These are phyloP conservation scores for Tetragonisca angustula DNA, from an alignment of 2,888 invertebrate genomes.

Conservation along the genomic window DNA sequence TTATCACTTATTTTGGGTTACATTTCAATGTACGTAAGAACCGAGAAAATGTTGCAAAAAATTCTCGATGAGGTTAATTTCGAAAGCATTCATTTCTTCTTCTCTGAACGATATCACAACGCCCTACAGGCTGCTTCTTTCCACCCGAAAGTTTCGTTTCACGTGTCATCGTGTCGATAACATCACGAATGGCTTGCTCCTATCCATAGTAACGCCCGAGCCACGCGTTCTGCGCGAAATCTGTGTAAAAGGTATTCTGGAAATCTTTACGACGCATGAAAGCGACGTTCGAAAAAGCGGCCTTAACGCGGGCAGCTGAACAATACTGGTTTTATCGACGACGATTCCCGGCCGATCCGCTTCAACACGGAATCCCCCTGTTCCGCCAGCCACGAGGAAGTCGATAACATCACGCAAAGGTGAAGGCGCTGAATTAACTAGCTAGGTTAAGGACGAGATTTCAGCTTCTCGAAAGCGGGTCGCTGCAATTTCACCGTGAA, in stretches of 20 bases:
- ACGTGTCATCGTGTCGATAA: neutral
- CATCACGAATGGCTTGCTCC: neutral
- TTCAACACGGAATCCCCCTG: conserved; percentile 35
- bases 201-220: neutral
- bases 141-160: too few relatives aligned
- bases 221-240: too few relatives aligned
- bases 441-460: conserved; percentile 63
- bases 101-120: too few relatives aligned
- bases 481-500: conserved; percentile 41
- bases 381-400: conserved; percentile 33
- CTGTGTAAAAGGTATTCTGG: neutral
- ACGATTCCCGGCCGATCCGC: conserved; percentile 22
- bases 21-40: too few relatives aligned
- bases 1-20: too few relatives aligned
- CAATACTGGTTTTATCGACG: conserved; percentile 12
- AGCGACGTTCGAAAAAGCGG: neutral
- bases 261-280: neutral
- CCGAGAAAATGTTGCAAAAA: too few relatives aligned
- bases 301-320: too few relatives aligned
- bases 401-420: conserved; percentile 61
- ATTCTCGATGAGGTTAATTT: too few relatives aligned
- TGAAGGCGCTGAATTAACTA: conserved; percentile 63
- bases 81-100: too few relatives aligned
- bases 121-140: neutral
- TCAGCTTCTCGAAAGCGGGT: conserved; percentile 47